Base-by-base conservation (phyloP, 1,140 invertebrate genomes). In the Trypoxylus dichotomus region DNA sequence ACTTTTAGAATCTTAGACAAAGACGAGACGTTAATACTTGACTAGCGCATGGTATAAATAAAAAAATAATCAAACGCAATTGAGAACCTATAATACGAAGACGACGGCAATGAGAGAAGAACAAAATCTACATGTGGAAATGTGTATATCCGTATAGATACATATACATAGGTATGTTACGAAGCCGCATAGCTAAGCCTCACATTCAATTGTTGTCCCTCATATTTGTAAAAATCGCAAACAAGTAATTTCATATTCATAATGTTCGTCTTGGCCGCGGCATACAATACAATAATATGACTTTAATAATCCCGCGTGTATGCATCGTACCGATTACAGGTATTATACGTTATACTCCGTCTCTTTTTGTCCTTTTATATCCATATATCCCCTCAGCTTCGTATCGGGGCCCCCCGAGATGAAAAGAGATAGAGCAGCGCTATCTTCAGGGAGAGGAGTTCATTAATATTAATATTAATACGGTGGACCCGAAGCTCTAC, bases 221-320 rank as follows among this genome's bases (percentile, higher is more conserved):
- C 19, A 76, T 79, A 76, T 78, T 76, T 76, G 76, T 76, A 79
- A 79, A 79, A 58, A 58, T 74, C 19, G n/a, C 15, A 72, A 76
- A 60, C 60, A 79, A 68, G 73, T 76, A 79, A 79, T 79, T 79
- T 79, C 74, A 76, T 79, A 79, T 79, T 79, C 78, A 79, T 79
- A 79, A 79, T 79, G 78, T 79, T 75, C 78, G 60, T 27, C 19
- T 29, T 37, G 60, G 24, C 24, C 60, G 47, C 32, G 72, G 77
- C 63, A 24, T 27, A 79, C 78, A 79, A 79, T 79, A 76, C 74
- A 79, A 76, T 79, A 78, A 75, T 78, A 78, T 78, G 71, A 60
- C 74, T 75, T 78, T 78, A 78, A 78, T 78, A 79, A 79, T 79
- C 76, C 71, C 75, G 78, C 78, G 74, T 79, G 74, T 75, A 15